Conservation (phyloP, 2,113 vertebrate species). For the Psilopsiagon aymara region DNA sequence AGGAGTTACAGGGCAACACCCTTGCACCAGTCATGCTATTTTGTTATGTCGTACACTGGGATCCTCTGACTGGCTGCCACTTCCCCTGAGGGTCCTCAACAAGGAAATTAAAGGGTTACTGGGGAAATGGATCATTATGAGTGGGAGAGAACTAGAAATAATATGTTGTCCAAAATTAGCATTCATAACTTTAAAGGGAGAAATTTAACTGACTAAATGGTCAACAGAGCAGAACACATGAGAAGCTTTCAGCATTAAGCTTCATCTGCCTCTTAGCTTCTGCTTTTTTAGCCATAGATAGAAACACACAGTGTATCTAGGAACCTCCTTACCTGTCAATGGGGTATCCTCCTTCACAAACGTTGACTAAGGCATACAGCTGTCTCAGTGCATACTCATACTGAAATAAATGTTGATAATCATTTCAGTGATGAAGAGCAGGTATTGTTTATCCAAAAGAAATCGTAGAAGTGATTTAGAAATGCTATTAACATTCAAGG, state of each 20-base stretch:
- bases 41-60: background rate
- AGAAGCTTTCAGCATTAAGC: background rate
- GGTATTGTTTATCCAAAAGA: background rate
- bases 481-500: background rate
- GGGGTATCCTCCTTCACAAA: constrained; percentile 86
- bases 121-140: background rate
- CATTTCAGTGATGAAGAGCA: background rate
- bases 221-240: background rate
- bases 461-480: background rate
- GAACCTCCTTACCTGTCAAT: constrained; percentile 79
- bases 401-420: constrained; percentile 75
- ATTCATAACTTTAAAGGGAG: background rate
- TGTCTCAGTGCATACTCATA: constrained; percentile 90
- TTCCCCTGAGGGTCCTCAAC: background rate
- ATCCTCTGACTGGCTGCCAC: background rate
- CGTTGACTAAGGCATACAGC: constrained; percentile 89
- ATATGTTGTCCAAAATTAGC: background rate
- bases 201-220: background rate
- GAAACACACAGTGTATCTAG: background rate
- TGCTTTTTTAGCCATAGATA: background rate
- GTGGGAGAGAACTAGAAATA: background rate
- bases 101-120: constrained; percentile 8
- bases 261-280: background rate
- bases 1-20: background rate
- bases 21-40: background rate